Evolutionary conservation across 2,888 invertebrate genomes (phyloP), one percentile per base, ranked within the genome.

Genomic region (Microdon myrmicae): DNA sequence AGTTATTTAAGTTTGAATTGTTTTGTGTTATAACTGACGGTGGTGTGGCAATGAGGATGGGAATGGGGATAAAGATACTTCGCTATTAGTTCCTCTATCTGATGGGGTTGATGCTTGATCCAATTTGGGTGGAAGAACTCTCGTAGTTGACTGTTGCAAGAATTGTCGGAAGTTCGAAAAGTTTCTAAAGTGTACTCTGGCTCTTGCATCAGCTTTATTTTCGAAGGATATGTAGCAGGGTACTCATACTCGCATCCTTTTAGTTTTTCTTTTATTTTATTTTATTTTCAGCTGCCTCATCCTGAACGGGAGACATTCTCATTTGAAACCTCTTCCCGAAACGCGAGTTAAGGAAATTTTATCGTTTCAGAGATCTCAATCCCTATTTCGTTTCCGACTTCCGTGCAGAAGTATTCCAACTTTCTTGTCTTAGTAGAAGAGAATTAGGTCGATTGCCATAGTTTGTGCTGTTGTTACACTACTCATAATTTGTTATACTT

Each of bases 1-100:
- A 51, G 58, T 61, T 61, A 49, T 49, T 61, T 56, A 49, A 56
- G 61, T 64, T 64, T 64, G 64, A 64, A 64, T 64, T 64, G 64
- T 64, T 64, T 64, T 58, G 64, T 47, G 58, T 58, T 64, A 58
- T 64, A 51, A 64, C 41, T 56, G 51, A 39, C 45, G 58, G 58
- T 34, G 12, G 22, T 10, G 49, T 26, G 19, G 22, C 12, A 10
- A 4, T 28, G 29, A 12, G 16, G 28, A 17, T n/a, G 9, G 12
- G 5, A 8, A 16, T n/a, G 13, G 29, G 28, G n/a, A n/a, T n/a
- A n/a, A n/a, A n/a, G n/a, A n/a, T n/a, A n/a, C n/a, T n/a, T n/a
- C n/a, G n/a, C n/a, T n/a, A n/a, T n/a, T n/a, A n/a, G n/a, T n/a
- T n/a, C n/a, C n/a, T n/a, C n/a, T n/a, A n/a, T n/a, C n/a, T n/a